Percentiles rank a stretch among this genome's conserved stretches.
These are phyloP conservation scores for Dicentrarchus labrax DNA, from an alignment of 2,113 vertebrate genomes.

Conservation along the genomic window DNA sequence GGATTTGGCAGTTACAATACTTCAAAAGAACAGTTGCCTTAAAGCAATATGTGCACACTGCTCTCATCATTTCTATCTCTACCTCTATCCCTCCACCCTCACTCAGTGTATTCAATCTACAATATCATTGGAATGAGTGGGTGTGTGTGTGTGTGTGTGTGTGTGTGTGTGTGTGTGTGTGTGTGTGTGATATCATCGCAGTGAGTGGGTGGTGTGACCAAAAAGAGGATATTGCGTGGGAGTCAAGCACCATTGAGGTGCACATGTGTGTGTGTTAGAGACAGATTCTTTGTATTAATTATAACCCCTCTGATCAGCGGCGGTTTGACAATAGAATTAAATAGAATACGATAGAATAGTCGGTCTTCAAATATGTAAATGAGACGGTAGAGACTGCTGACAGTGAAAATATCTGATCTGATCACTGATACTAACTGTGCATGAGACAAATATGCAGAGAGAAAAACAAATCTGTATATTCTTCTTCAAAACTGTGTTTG, in stretches of 20 bases:
- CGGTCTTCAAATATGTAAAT: constrained; percentile 28
- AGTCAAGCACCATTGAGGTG: constrained; percentile 78
- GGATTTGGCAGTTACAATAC: constrained; percentile 60
- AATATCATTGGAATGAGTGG: constrained; percentile 72
- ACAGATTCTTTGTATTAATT: constrained; percentile 58
- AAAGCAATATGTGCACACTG: constrained; percentile 70
- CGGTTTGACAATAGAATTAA: constrained; percentile 19
- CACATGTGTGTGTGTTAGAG: constrained; percentile 39
- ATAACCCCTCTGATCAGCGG: constrained; percentile 39
- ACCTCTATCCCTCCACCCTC: constrained; percentile 61
- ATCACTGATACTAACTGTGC: neutral
- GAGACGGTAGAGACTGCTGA: neutral
- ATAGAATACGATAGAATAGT: neutral
- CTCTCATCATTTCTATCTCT: constrained; percentile 52
- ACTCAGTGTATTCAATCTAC: constrained; percentile 69
- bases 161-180: constrained; percentile 48
- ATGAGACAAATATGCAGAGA: neutral
- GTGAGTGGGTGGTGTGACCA: constrained; percentile 79
- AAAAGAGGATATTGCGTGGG: constrained; percentile 79
- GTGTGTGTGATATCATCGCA: constrained; percentile 57
- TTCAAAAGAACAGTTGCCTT: constrained; percentile 73
- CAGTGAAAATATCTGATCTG: neutral
- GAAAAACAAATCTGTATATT: neutral
- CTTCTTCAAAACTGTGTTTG: neutral
- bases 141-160: constrained; percentile 58